Base-by-base conservation (phyloP, 2,113 vertebrate species). In the Microcebus griseorufus region DNA sequence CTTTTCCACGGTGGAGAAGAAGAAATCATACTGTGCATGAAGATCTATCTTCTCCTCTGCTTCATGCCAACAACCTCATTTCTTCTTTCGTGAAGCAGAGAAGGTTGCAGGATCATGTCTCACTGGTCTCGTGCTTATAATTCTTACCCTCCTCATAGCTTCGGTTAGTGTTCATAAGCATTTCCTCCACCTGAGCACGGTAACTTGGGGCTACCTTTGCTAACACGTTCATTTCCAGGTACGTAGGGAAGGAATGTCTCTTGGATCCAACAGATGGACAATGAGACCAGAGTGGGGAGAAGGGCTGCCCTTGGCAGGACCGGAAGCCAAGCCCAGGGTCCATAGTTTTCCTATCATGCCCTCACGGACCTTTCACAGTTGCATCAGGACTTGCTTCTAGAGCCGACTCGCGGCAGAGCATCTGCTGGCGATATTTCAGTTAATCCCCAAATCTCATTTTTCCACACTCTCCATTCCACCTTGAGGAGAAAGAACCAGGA, bases 201-300 rank as follows among this genome's bases (percentile, higher is more conserved):
- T 0, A 12, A 20, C 17, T 1, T 9, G 80, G 70, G 67, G 22
- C 78, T 14, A 4, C 58, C 27, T 76, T 11, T 12, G 6, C 16
- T 20, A 5, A 12, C 20, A 5, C 5, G 12, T 25, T 37, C 37
- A 53, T 39, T 42, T 53, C 22, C 29, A 64, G 42, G 17, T 13
- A 6, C 5, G 0, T 20, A 6, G 39, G 55, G 17, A 18, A 11
- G 9, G 10, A 32, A 23, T 1, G 18, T 1, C 9, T 42, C 27
- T 29, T 16, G 48, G 16, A 13, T 51, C 32, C 53, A 48, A 18
- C 23, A 4, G 65, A 25, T 16, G n/a, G 25, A 45, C 18, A n/a
- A 37, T 0, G 27, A 79, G 51, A 48, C 34, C 18, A 18, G 34
- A 64, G 8, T 7, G 10, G 20, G 14, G 12, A 34, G 48, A 65